These are phyloP conservation scores for Trematomus loennbergii DNA, from an alignment of 2,113 vertebrate species.

Conservation along the genomic window DNA sequence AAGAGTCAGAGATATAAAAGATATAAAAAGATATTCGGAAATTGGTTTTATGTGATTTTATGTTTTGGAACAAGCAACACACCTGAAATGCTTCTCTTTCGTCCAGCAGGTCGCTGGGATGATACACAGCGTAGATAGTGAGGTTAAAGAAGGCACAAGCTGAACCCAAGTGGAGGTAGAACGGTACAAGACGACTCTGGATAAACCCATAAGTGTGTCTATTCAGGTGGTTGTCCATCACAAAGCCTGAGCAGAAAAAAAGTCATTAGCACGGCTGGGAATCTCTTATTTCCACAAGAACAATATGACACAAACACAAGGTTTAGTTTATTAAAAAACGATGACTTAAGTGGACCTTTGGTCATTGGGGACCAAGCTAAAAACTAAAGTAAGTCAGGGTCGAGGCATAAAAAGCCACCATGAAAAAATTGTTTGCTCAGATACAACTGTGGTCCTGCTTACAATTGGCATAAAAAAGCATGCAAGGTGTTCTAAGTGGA, in stretches of 20 bases:
- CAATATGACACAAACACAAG: no score
- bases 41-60: not conserved
- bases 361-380: not conserved
- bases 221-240: constrained; percentile 87
- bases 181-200: constrained; percentile 86
- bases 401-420: not conserved
- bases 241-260: constrained; percentile 76
- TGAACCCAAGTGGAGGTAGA: constrained; percentile 86
- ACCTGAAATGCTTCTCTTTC: constrained; percentile 85
- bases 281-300: no score
- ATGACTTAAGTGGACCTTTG: no score
- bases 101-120: constrained; percentile 82
- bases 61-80: not conserved
- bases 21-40: not conserved
- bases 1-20: not conserved
- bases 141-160: constrained; percentile 88
- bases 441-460: not conserved
- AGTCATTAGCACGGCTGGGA: not conserved
- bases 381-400: not conserved
- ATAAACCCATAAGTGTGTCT: constrained; percentile 86
- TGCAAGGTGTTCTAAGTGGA: not conserved
- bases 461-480: not conserved
- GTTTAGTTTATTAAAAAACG: no score
- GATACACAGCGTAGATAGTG: constrained; percentile 83
- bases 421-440: not conserved